phyloP scores from a whole-genome alignment of 2,888 invertebrate species.

The Acleris holmiana region DNA sequence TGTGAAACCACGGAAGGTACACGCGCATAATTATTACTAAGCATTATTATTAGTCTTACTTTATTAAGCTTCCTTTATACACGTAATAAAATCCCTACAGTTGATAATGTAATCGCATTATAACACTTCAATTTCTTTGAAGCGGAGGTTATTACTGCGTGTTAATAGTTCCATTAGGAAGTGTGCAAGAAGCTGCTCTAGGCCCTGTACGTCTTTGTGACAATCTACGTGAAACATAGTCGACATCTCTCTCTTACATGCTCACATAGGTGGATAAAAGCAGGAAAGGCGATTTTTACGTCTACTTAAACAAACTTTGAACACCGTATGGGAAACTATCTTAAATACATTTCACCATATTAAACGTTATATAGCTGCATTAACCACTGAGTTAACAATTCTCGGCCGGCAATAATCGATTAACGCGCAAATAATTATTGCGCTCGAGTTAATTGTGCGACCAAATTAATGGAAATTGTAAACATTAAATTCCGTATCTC shows the following conservation, averaged over 20 bases:
- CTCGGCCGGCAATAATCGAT: conserved; percentile 30
- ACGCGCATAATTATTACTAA: too few species aligned
- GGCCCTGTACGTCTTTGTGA: conserved; percentile 2
- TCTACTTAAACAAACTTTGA: conserved; percentile 1
- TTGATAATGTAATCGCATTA: conserved; percentile 2
- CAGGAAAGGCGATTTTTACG: not conserved
- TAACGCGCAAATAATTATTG: conserved; percentile 36
- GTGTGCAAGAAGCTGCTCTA: conserved; percentile 41
- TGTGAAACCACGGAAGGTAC: too few species aligned
- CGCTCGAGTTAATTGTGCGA: conserved; percentile 33
- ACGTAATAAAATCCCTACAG: not conserved
- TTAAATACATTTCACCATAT: conserved; percentile 38
- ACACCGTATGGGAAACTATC: conserved; percentile 38
- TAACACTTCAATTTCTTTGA: conserved; percentile 18
- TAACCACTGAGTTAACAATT: conserved; percentile 29
- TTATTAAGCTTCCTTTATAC: too few species aligned
- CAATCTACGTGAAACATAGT: not conserved
- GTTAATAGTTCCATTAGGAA: conserved; percentile 47
- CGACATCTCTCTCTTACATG: conserved; percentile 5
- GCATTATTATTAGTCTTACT: too few species aligned
- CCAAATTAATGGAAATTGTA: conserved; percentile 36
- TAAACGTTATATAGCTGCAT: conserved; percentile 38
- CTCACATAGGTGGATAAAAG: not conserved
- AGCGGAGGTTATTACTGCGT: conserved; percentile 11
- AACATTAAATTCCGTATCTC: conserved; percentile 32